Base-by-base conservation (phyloP, 1,140 invertebrate species). In the Drosophila lacertosa region DNA sequence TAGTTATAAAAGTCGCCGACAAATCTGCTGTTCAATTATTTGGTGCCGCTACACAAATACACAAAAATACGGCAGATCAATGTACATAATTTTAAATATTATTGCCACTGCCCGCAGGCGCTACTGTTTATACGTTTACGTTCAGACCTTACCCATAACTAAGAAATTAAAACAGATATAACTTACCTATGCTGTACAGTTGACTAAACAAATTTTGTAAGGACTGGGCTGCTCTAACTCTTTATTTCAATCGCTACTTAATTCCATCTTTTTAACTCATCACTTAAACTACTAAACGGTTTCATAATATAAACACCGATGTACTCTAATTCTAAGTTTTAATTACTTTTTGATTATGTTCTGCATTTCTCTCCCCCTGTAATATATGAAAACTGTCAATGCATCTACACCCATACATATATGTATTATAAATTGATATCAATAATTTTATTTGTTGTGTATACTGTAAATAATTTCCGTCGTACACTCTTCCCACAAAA, bases 11-110 rank as follows among this genome's bases (percentile, higher is more conserved):
- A 29, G 50, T 54, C 22, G 44, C 13, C 32, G 72, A 47, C 26
- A 29, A 58, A 59, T 32, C 45, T 62, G 68, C 62, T 66, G 58
- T 50, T 66, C 37, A 82, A 71, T 62, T 73, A 62, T 57, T 75
- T 57, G 77, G 71, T 81, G 74, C 70, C 74, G 70, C 74, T 89
- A 88, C 82, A 86, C 83, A 82, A 60, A 77, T 55, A 86, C 77
- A 71, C 66, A 73, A 37, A 53, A 73, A 59, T 55, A 68, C 32
- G 60, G 48, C 50, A 69, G 72, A 63, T 54, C 47, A 47, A 53
- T 73, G 62, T 55, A 63, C 40, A 74, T 68, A 64, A 54, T 44
- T 79, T 60, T 71, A 81, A 50, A 57, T 64, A 69, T 40, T 54
- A 45, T 57, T 55, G 58, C 39, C 24, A 57, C 39, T 44, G 78